Conservation (phyloP, 1,140 invertebrate genomes). For the Drepana arcuata region DNA sequence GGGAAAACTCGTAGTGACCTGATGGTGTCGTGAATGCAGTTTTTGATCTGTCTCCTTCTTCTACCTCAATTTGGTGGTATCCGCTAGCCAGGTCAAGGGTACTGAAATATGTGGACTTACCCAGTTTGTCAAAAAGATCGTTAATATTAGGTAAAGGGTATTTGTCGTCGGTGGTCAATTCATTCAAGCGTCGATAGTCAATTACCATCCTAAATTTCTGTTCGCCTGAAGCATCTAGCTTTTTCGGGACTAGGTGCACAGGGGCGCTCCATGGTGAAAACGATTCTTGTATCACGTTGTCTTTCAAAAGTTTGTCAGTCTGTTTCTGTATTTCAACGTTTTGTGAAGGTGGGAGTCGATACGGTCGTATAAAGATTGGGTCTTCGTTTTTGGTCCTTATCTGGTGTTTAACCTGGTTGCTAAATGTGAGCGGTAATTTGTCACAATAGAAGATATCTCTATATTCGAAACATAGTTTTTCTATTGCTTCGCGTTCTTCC, state of each 20-base stretch:
- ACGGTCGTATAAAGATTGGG: slow-evolving; percentile 5
- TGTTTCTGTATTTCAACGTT: slow-evolving; percentile 4
- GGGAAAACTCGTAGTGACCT: slow-evolving; percentile 6
- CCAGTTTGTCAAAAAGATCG: slow-evolving; percentile 16
- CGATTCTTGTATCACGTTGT: slow-evolving; percentile 2
- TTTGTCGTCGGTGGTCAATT: slow-evolving; percentile 15
- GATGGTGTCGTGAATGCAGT: slow-evolving; percentile 7
- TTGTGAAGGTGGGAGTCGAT: background rate
- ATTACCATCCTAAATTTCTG: slow-evolving; percentile 11
- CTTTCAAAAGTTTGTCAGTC: slow-evolving; percentile 2
- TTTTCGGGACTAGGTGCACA: slow-evolving; percentile 6
- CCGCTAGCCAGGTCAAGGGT: slow-evolving; percentile 14
- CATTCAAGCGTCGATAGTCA: slow-evolving; percentile 4
- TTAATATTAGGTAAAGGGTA: slow-evolving; percentile 2
- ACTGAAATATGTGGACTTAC: slow-evolving; percentile 10
- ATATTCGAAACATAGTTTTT: slow-evolving; percentile 20
- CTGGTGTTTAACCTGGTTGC: slow-evolving; percentile 10
- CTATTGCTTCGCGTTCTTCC: slow-evolving; percentile 16
- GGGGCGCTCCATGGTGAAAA: slow-evolving; percentile 1
- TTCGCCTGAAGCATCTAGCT: slow-evolving; percentile 9
- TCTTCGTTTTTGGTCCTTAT: slow-evolving; percentile 6
- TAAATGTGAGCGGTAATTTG: slow-evolving; percentile 16
- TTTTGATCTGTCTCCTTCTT: slow-evolving; percentile 5
- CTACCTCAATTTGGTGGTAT: slow-evolving; percentile 17
- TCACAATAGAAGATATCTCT: slow-evolving; percentile 26